A percentile compares a stretch with the other conserved stretches of the same genome.
Conservation (phyloP, 2,113 vertebrate species). For the Bothrops jararaca region DNA sequence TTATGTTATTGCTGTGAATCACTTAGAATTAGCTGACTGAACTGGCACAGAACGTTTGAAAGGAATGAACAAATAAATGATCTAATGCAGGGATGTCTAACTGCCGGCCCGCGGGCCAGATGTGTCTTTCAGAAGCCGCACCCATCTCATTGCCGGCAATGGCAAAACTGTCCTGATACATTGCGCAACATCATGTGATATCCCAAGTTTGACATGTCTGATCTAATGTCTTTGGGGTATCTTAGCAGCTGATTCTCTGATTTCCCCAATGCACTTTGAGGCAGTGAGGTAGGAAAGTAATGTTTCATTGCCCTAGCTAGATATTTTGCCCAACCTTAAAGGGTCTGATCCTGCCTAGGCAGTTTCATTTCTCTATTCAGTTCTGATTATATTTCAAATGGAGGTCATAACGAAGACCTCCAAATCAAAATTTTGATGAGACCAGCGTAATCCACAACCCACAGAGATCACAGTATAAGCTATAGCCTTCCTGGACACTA, state of each 20-base stretch:
- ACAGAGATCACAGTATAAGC: neutral
- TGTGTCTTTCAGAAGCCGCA: no score
- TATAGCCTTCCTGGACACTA: slow-evolving; percentile 31
- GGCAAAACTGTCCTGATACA: no score
- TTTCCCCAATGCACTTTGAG: neutral
- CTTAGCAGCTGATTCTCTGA: neutral
- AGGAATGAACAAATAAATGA: neutral
- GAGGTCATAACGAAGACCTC: accelerated
- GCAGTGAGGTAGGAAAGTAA: neutral
- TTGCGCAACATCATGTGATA: no score
- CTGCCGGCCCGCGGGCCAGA: no score
- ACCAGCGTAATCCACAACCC: neutral
- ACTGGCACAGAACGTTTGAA: neutral
- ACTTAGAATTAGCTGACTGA: neutral
- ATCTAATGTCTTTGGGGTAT: neutral
- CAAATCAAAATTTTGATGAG: neutral
- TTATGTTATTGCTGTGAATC: neutral
- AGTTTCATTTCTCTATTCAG: neutral
- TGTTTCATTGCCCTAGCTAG: neutral
- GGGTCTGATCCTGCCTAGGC: neutral
- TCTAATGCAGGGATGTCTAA: neutral
- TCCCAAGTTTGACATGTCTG: no score
- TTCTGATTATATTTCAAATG: neutral
- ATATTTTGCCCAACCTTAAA: neutral
- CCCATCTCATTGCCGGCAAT: no score